Conservation (phyloP, 2,113 vertebrate species). For the Grammomys surdaster region DNA sequence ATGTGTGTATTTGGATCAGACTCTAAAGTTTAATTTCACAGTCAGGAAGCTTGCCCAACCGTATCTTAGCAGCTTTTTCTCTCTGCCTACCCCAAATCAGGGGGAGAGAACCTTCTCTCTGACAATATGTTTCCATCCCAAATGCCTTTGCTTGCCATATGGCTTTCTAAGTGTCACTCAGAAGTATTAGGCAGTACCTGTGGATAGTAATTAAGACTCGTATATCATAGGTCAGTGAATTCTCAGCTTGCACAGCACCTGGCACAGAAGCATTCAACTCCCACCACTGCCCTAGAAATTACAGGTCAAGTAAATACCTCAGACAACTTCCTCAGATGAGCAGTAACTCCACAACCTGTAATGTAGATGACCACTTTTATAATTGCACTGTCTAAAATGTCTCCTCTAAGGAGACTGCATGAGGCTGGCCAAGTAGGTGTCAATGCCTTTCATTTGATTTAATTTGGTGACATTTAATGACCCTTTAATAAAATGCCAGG, state of each 20-base stretch:
- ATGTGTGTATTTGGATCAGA: background rate
- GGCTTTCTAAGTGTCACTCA: conserved; percentile 79
- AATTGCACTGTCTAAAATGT: background rate
- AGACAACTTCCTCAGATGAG: background rate
- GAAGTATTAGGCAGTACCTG: conserved; percentile 76
- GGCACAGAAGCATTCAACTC: conserved; percentile 45
- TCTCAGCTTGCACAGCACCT: conserved; percentile 46
- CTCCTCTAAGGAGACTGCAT: background rate
- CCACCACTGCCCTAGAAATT: conserved; percentile 55
- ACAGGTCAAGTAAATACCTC: conserved; percentile 52
- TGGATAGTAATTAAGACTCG: conserved; percentile 75
- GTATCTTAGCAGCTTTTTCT: conserved; percentile 74
- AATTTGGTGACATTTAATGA: conserved; percentile 51
- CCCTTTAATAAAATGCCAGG: conserved; percentile 36
- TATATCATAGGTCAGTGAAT: conserved; percentile 79
- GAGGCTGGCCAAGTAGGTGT: background rate
- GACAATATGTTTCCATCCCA: conserved; percentile 53
- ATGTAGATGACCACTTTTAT: background rate
- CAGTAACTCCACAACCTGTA: background rate
- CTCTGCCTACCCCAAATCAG: conserved; percentile 61
- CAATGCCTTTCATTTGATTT: conserved; percentile 54
- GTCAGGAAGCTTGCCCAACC: conserved; percentile 76
- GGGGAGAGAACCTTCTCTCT: conserved; percentile 67
- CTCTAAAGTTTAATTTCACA: background rate
- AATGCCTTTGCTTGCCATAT: conserved; percentile 78